These are phyloP conservation scores for Suncus etruscus DNA, from an alignment of 2,113 vertebrate genomes.

Conservation along the genomic window DNA sequence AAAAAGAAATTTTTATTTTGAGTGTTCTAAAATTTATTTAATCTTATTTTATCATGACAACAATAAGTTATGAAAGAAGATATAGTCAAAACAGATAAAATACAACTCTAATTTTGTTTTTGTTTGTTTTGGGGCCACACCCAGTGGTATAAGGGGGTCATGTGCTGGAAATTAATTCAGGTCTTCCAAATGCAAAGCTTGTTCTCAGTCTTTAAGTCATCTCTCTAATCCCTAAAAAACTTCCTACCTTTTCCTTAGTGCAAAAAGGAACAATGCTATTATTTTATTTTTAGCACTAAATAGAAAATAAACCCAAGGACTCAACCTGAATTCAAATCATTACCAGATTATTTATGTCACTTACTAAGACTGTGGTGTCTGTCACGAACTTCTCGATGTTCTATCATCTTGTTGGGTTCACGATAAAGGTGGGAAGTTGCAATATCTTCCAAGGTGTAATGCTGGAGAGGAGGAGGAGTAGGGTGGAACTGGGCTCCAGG, in stretches of 20 bases:
- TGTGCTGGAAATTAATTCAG: too few relatives aligned
- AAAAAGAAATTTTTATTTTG: not conserved
- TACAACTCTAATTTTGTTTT: not conserved
- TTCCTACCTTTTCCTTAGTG: not conserved
- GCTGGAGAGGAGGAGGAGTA: constrained; percentile 96
- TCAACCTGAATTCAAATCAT: not conserved
- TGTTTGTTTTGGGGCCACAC: too few relatives aligned
- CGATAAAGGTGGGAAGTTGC: constrained; percentile 95
- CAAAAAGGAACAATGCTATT: not conserved
- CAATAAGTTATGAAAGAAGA: not conserved
- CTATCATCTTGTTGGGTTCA: constrained; percentile 93
- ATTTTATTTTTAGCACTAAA: constrained; percentile 43
- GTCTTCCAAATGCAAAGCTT: too few relatives aligned
- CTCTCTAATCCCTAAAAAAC: not conserved
- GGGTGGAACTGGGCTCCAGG: constrained; percentile 94
- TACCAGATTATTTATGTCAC: constrained; percentile 18
- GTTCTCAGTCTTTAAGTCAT: too few relatives aligned
- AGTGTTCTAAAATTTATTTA: not conserved
- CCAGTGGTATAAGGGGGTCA: too few relatives aligned
- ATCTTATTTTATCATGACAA: not conserved
- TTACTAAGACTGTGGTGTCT: constrained; percentile 92
- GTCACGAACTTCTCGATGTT: constrained; percentile 95
- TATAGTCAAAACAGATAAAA: constrained; percentile 6
- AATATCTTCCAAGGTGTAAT: constrained; percentile 98
- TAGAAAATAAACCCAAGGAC: constrained; percentile 7